These are phyloP conservation scores for Drosophila paramelanica DNA, from an alignment of 2,888 invertebrate genomes.

Conservation along the genomic window DNA sequence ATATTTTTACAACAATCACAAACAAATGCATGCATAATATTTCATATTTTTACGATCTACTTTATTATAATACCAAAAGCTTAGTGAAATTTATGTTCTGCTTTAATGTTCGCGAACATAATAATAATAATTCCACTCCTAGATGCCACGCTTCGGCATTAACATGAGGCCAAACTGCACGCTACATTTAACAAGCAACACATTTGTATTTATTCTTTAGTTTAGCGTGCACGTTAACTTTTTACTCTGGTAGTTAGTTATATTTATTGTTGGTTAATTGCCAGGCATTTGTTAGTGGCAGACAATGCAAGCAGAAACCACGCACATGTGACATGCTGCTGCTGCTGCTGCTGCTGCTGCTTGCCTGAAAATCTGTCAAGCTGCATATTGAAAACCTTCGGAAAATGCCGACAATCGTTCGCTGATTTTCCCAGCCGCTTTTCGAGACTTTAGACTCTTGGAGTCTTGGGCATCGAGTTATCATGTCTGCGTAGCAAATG, in stretches of 20 bases:
- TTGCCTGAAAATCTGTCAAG: conserved; percentile 51
- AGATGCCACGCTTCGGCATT: conserved; percentile 43
- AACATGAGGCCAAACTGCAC: conserved; percentile 38
- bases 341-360: conserved; percentile 15
- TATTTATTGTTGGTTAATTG: conserved; percentile 67
- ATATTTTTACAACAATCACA: not conserved
- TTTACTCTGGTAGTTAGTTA: conserved; percentile 50
- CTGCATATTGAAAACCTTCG: conserved; percentile 72
- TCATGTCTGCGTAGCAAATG: conserved; percentile 75
- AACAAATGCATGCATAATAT: conserved; percentile 2
- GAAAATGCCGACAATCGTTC: conserved; percentile 76
- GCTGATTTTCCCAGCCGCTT: conserved; percentile 66
- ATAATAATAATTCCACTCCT: conserved; percentile 46
- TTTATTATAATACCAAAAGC: conserved; percentile 30
- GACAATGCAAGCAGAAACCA: conserved; percentile 49
- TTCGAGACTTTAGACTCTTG: conserved; percentile 9
- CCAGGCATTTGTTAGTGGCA: conserved; percentile 47
- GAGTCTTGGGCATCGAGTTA: conserved; percentile 54
- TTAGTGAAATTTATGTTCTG: conserved; percentile 36
- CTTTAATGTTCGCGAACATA: conserved; percentile 40
- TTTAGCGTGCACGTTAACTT: conserved; percentile 37
- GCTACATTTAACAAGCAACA: conserved; percentile 55
- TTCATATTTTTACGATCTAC: conserved; percentile 42
- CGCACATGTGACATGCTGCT: conserved; percentile 59
- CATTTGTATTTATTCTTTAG: conserved; percentile 19